phyloP scores from a whole-genome alignment of 2,888 invertebrate genomes.

The Noctuana brunneofusca region DNA sequence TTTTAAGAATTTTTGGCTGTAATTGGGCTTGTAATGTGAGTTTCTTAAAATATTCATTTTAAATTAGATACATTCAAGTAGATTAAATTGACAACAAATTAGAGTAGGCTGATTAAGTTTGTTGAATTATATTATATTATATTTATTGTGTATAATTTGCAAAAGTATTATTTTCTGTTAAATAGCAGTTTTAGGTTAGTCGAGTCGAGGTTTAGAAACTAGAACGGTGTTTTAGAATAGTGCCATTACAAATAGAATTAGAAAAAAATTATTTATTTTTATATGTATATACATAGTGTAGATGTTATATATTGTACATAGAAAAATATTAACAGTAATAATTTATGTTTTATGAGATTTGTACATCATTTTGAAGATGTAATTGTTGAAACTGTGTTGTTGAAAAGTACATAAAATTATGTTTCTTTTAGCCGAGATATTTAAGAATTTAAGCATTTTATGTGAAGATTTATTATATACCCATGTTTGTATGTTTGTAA shows the following conservation, averaged over 20 bases:
- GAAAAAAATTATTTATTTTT: conserved; percentile 16
- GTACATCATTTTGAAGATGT: no score
- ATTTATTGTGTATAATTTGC: neutral
- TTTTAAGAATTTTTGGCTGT: neutral
- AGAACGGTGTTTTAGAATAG: neutral
- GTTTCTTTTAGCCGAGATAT: no score
- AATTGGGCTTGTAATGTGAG: neutral
- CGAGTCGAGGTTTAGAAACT: neutral
- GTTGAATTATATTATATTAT: no score
- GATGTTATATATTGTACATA: conserved; percentile 7
- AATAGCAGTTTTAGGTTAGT: neutral
- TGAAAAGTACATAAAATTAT: no score
- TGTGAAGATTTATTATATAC: neutral
- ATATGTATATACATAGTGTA: no score
- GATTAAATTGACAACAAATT: no score
- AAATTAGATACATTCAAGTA: no score
- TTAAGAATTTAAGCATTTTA: neutral
- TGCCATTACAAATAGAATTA: conserved; percentile 25
- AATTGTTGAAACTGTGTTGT: no score
- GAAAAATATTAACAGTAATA: neutral
- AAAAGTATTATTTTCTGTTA: conserved; percentile 26
- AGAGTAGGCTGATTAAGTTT: no score
- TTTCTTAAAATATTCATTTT: no score
- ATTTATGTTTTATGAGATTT: no score
- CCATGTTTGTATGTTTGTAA: neutral